Percentiles rank a stretch among this genome's conserved stretches.
These are phyloP conservation scores for Pluvialis apricaria DNA, from an alignment of 2,113 vertebrate genomes.

Conservation along the genomic window DNA sequence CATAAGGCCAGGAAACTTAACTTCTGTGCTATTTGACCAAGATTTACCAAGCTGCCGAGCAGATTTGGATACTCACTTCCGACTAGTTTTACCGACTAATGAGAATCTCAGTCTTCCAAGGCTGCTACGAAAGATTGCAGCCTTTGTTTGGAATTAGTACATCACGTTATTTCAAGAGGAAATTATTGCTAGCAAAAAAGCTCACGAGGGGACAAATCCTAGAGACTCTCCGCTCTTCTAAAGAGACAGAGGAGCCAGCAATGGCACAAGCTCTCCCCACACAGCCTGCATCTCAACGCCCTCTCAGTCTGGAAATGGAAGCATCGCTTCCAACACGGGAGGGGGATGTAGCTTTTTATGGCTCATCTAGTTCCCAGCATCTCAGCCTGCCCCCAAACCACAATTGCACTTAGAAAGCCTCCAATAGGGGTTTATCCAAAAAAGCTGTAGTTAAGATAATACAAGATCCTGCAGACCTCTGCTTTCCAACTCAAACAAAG, in stretches of 20 bases:
- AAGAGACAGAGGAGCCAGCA: neutral
- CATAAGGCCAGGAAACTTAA: neutral
- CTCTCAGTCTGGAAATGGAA: neutral
- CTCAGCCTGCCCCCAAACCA: neutral
- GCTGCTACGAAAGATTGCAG: neutral
- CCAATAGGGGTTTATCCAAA: neutral
- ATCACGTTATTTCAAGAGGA: neutral
- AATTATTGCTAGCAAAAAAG: neutral
- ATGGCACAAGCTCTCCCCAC: neutral
- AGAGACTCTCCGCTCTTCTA: neutral
- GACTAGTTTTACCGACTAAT: neutral
- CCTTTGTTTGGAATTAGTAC: neutral
- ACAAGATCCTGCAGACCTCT: neutral
- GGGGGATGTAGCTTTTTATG: neutral
- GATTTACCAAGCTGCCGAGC: neutral
- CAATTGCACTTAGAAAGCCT: conserved; percentile 45
- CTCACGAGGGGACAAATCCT: neutral
- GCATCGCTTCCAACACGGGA: neutral
- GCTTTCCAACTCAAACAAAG: neutral
- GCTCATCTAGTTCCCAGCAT: neutral
- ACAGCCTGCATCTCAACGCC: neutral
- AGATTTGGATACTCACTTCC: neutral
- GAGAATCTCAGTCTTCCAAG: neutral
- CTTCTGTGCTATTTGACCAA: neutral
- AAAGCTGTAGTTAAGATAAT: neutral